phyloP scores from a whole-genome alignment of 2,113 vertebrate species.

The Microcebus tavaratra region DNA sequence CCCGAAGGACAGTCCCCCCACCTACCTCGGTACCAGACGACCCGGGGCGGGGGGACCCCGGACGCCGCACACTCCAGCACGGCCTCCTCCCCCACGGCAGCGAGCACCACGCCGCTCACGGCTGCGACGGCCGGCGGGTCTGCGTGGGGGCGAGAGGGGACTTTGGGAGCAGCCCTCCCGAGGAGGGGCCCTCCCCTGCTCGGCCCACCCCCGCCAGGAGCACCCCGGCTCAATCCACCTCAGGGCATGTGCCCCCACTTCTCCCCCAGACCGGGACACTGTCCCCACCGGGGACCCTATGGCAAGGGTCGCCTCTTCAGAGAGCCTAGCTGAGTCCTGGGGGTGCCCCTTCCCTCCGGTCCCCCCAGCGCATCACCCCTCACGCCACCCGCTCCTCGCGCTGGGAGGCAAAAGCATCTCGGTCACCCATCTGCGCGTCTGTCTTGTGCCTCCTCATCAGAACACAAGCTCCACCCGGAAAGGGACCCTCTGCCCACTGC shows the following conservation, averaged over 20 bases:
- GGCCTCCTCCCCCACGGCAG: constrained; percentile 86
- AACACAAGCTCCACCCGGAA: neutral
- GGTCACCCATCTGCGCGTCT: too few relatives aligned
- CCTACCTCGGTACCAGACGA: constrained; percentile 93
- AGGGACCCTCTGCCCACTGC: neutral
- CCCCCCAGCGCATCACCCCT: fast-evolving
- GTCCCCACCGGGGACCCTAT: neutral
- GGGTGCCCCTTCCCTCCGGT: fast-evolving
- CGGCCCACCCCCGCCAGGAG: too few relatives aligned
- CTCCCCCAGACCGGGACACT: too few relatives aligned
- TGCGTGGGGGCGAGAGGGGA: constrained; percentile 64
- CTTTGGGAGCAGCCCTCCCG: neutral
- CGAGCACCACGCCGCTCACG: constrained; percentile 80
- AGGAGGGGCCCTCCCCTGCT: too few relatives aligned
- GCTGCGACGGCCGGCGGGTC: constrained; percentile 87
- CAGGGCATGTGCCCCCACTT: fast-evolving
- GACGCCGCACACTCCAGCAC: constrained; percentile 86
- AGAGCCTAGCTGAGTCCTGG: too few relatives aligned
- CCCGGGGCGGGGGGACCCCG: constrained; percentile 87
- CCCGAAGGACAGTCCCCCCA: neutral
- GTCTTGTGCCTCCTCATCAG: neutral
- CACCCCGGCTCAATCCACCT: neutral
- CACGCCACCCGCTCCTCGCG: neutral
- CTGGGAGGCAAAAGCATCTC: fast-evolving
- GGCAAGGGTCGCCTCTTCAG: neutral